Evolutionary conservation across 2,888 invertebrate species (phyloP), one percentile per base, ranked within the genome.

Genomic region (Salpingus planirostris): DNA sequence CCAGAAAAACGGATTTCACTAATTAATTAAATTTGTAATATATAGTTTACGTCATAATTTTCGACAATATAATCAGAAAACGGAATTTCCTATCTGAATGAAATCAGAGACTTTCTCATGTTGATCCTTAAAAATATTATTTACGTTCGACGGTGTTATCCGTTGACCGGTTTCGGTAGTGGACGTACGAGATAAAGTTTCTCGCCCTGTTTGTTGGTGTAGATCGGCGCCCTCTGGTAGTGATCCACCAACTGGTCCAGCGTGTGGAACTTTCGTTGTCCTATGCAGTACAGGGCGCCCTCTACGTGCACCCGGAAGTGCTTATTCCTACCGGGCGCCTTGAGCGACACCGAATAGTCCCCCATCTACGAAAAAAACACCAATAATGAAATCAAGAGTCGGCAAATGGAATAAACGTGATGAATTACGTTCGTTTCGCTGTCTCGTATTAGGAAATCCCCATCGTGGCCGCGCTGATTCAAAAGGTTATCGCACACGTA

Each of bases 281-380:
- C 98, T 69, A 99, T 99, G 69, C 91, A 90, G 68, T 91, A 93
- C 51, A 90, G 76, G 43, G 81, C 80, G 50, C 86, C 86, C 63
- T 90, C 90, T 43, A 93, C 92, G 66, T 93, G 93, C 57, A 98
- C 95, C 59, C 96, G 84, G 73, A 98, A 99, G 69, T 98, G 98
- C 66, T 98, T 98, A 74, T 98, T 98, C 52, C 96, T 83, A 13
- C 89, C 90, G 24, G 93, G 89, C 27, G 97, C 97, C 70, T 97
- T 96, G 60, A 98, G 71, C 29, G 97, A 96, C 52, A 98, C 95
- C 8, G 96, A 96, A 69, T 84, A 95, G 69, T 98, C 97, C 46
- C 97, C 98, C 71, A 91, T 84, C 96, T 97, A 70, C 13, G 69
- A 66, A 27, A 43, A 18, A 38, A n/a, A n/a, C n/a, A n/a, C n/a